Conservation (phyloP, 1,140 invertebrate genomes). For the Zaprionus kolodkinae region DNA sequence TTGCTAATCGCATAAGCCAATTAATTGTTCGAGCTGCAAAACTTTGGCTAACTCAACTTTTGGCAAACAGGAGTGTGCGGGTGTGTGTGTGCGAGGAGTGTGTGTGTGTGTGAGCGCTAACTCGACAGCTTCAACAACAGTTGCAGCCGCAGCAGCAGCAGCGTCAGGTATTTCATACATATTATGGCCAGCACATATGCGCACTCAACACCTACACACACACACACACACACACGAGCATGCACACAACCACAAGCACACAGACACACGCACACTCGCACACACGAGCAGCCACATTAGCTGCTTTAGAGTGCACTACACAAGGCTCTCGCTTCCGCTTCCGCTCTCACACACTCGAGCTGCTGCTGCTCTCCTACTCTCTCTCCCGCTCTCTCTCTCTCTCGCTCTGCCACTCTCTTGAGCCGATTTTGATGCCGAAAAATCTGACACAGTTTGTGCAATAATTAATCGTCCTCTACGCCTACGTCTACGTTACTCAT, state of each 20-base stretch:
- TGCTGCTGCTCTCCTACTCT: not conserved
- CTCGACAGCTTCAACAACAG: slow-evolving; percentile 17
- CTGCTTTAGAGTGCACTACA: slow-evolving; percentile 21
- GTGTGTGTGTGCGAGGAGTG: slow-evolving; percentile 10
- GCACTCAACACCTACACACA: slow-evolving; percentile 29
- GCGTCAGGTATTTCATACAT: slow-evolving; percentile 57
- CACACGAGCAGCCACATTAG: slow-evolving; percentile 22
- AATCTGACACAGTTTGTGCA: slow-evolving; percentile 15
- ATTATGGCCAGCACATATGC: slow-evolving; percentile 56
- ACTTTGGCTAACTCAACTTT: slow-evolving; percentile 26
- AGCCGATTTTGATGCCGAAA: slow-evolving; percentile 2
- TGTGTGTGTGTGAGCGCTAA: slow-evolving; percentile 14
- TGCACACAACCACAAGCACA: slow-evolving; percentile 33
- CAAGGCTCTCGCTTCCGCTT: not conserved
- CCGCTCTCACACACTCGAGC: too few relatives aligned
- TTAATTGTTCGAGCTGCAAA: slow-evolving; percentile 53
- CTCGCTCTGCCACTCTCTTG: not conserved
- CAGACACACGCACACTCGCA: slow-evolving; percentile 22
- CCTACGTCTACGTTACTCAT: slow-evolving; percentile 7
- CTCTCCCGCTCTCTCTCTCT: not conserved
- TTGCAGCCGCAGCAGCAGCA: slow-evolving; percentile 14
- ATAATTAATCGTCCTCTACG: slow-evolving; percentile 14
- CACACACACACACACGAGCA: slow-evolving; percentile 22
- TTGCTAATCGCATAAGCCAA: slow-evolving; percentile 71
- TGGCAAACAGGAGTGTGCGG: not conserved